phyloP scores from a whole-genome alignment of 2,797 vertebrate species.

The Podarcis siculus region DNA sequence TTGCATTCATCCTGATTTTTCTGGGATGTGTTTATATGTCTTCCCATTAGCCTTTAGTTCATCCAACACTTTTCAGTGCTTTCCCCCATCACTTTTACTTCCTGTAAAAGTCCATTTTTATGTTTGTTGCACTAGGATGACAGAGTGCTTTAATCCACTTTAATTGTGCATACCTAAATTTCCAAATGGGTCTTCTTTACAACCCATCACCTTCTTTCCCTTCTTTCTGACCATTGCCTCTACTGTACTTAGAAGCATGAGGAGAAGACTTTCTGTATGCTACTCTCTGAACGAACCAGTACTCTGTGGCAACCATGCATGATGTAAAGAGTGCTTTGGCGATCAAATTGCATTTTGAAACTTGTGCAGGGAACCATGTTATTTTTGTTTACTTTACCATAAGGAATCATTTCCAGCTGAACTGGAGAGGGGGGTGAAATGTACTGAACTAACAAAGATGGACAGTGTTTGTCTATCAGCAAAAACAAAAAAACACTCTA shows the following conservation, averaged over 20 bases:
- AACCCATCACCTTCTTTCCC: background rate
- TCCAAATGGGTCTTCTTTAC: background rate
- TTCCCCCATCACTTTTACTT: too few species aligned
- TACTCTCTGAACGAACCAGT: background rate
- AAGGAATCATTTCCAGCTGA: background rate
- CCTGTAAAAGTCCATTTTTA: too few species aligned
- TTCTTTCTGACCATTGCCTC: background rate
- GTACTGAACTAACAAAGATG: background rate
- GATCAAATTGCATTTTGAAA: constrained; percentile 1
- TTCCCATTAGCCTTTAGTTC: too few species aligned
- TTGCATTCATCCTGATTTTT: too few species aligned
- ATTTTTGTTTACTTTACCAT: background rate
- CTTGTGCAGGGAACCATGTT: background rate
- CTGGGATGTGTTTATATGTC: too few species aligned
- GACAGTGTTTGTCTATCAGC: background rate
- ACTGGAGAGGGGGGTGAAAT: background rate
- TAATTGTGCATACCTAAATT: too few species aligned
- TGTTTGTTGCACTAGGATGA: too few species aligned
- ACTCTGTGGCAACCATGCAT: background rate
- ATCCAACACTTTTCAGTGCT: too few species aligned
- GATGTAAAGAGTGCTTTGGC: background rate
- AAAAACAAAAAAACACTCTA: background rate
- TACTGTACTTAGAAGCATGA: background rate
- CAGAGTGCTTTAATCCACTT: too few species aligned
- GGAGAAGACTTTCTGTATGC: background rate